Evolutionary conservation across 1,140 invertebrate species (phyloP).

Genomic region (Drosophila arawakana): DNA sequence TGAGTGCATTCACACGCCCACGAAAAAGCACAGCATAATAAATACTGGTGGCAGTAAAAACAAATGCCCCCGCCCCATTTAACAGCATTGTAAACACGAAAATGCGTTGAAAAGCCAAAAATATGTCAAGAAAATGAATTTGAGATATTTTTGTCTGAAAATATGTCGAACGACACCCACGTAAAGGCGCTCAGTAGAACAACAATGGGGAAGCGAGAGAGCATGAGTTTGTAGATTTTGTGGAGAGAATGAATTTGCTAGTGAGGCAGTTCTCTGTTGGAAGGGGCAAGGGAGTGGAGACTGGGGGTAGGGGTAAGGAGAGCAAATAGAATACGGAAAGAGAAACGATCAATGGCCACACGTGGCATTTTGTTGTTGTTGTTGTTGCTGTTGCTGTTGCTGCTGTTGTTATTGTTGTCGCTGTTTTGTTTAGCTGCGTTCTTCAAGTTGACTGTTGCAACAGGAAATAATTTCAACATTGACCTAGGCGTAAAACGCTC

Average conservation of each 20-base stretch:
- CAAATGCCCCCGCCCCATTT: background rate
- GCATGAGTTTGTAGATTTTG: slow-evolving; percentile 11
- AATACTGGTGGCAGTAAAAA: slow-evolving; percentile 11
- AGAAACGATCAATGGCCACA: slow-evolving; percentile 35
- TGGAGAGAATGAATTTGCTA: background rate
- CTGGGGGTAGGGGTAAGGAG: background rate
- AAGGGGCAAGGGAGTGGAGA: too few relatives aligned
- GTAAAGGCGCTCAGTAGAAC: slow-evolving; percentile 25
- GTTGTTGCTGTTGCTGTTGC: slow-evolving; percentile 1
- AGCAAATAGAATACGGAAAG: slow-evolving; percentile 1
- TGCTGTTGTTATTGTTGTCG: background rate
- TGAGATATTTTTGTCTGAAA: slow-evolving; percentile 25
- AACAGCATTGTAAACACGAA: slow-evolving; percentile 18
- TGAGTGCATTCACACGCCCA: slow-evolving; percentile 25
- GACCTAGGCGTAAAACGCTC: slow-evolving; percentile 35
- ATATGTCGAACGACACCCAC: slow-evolving; percentile 25
- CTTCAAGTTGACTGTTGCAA: background rate
- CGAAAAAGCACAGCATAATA: slow-evolving; percentile 36
- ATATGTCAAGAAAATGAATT: slow-evolving; percentile 26
- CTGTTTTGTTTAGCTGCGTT: slow-evolving; percentile 1
- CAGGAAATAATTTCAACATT: slow-evolving; percentile 48
- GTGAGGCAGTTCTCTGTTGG: background rate
- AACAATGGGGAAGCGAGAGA: slow-evolving; percentile 11
- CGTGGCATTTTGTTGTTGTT: slow-evolving; percentile 38
- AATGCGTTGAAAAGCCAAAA: slow-evolving; percentile 53